Percentiles rank a stretch among this genome's conserved stretches.
These are phyloP conservation scores for Apodemia duryi DNA, from an alignment of 2,888 invertebrate genomes.

Conservation along the genomic window DNA sequence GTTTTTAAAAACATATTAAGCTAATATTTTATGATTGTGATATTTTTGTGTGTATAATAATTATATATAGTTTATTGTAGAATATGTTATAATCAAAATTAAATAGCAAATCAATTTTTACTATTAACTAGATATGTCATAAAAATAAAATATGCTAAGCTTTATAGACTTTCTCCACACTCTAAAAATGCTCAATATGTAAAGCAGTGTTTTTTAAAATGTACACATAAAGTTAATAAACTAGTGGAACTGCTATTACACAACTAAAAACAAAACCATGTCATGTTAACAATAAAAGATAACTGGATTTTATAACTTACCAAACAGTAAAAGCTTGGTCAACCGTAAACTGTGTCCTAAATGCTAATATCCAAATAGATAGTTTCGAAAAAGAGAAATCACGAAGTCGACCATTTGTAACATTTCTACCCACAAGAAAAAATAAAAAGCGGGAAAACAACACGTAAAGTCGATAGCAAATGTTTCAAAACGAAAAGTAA, in stretches of 20 bases:
- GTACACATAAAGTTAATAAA: not conserved
- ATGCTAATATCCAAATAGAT: slow-evolving; percentile 7
- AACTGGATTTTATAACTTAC: slow-evolving; percentile 44
- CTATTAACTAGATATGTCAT: too few species aligned
- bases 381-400: slow-evolving; percentile 8
- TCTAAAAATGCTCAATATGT: not conserved
- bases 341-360: slow-evolving; percentile 49
- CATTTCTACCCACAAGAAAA: slow-evolving; percentile 42
- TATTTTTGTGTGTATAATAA: too few species aligned
- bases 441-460: slow-evolving; percentile 50
- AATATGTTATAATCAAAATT: too few species aligned
- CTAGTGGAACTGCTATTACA: slow-evolving; percentile 25
- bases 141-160: too few species aligned
- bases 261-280: slow-evolving; percentile 34
- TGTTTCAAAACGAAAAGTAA: slow-evolving; percentile 59
- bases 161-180: not conserved
- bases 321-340: slow-evolving; percentile 45
- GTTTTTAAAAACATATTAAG: too few species aligned
- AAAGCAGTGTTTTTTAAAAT: not conserved
- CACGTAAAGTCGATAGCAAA: slow-evolving; percentile 34
- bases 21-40: too few species aligned
- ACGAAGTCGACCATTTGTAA: slow-evolving; percentile 22
- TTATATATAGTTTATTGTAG: too few species aligned
- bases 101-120: too few species aligned
- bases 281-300: slow-evolving; percentile 40